Conservation (phyloP, 64 coral and sea anemone genomes). For the Porites lutea region DNA sequence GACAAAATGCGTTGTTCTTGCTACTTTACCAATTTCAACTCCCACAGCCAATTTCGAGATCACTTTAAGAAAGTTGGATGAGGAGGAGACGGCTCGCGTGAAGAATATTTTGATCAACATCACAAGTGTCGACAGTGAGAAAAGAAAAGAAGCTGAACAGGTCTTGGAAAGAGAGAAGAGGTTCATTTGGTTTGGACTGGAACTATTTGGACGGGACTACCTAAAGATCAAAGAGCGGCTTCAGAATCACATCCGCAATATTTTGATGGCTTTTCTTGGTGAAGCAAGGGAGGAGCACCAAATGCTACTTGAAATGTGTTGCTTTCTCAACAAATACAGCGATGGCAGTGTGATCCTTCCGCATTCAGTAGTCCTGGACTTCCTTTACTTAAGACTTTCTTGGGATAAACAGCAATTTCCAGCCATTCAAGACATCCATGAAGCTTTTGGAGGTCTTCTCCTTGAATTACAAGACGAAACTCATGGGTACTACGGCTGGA, state of each 20-base stretch:
- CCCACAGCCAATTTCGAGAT: not conserved
- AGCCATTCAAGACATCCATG: conserved; percentile 24
- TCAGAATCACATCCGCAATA: conserved; percentile 41
- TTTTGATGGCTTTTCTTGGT: not conserved
- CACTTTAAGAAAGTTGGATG: conserved; percentile 41
- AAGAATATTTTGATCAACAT: conserved; percentile 45
- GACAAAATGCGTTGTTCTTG: conserved; percentile 54
- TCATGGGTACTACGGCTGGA: conserved; percentile 62
- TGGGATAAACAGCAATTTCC: not conserved
- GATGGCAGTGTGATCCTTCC: conserved; percentile 46
- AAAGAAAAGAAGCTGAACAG: conserved; percentile 40
- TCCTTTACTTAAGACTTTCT: conserved; percentile 13
- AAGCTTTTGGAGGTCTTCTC: conserved; percentile 64
- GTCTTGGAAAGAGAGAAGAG: conserved; percentile 63
- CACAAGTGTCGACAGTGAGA: not conserved
- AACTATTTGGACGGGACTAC: conserved; percentile 72
- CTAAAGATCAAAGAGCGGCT: conserved; percentile 52
- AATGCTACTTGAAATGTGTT: conserved; percentile 39
- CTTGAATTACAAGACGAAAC: conserved; percentile 37
- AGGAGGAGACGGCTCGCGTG: conserved; percentile 10
- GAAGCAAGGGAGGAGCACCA: no score
- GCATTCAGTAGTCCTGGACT: conserved; percentile 39
- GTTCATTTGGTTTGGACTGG: conserved; percentile 80
- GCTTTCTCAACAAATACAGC: conserved; percentile 60
- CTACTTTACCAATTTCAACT: conserved; percentile 28